These are phyloP conservation scores for Eulacestoma nigropectus DNA, from an alignment of 2,113 vertebrate genomes.

Conservation along the genomic window DNA sequence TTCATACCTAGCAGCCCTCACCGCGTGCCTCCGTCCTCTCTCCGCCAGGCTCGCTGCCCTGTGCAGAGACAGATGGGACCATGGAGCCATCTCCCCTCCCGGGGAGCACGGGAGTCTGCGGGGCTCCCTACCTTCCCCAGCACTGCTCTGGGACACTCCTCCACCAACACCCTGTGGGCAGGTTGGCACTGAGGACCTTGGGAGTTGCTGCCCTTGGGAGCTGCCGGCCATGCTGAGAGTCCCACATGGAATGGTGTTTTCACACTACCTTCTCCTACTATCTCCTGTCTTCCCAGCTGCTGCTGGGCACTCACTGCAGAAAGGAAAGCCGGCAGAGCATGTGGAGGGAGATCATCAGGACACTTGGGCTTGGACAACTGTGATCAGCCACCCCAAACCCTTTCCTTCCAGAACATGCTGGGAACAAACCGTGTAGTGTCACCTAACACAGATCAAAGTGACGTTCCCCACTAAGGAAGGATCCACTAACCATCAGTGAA, in stretches of 20 bases:
- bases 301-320: not conserved
- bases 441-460: not conserved
- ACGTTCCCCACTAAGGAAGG: not conserved
- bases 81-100: not conserved
- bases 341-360: not conserved
- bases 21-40: not conserved
- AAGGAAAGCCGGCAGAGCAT: not conserved
- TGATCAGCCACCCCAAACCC: not conserved
- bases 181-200: not conserved
- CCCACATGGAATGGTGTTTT: no score
- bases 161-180: not conserved
- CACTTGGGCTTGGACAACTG: not conserved
- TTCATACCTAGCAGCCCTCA: no score
- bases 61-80: accelerated
- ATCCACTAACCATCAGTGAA: not conserved
- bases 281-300: not conserved
- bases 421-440: not conserved
- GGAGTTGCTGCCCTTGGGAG: not conserved
- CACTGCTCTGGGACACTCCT: not conserved
- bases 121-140: not conserved
- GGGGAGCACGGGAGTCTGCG: accelerated
- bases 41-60: not conserved
- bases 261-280: not conserved
- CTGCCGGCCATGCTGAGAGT: not conserved
- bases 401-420: not conserved